phyloP scores from a whole-genome alignment of 2,113 vertebrate species.

The Gnathonemus longibarbis region DNA sequence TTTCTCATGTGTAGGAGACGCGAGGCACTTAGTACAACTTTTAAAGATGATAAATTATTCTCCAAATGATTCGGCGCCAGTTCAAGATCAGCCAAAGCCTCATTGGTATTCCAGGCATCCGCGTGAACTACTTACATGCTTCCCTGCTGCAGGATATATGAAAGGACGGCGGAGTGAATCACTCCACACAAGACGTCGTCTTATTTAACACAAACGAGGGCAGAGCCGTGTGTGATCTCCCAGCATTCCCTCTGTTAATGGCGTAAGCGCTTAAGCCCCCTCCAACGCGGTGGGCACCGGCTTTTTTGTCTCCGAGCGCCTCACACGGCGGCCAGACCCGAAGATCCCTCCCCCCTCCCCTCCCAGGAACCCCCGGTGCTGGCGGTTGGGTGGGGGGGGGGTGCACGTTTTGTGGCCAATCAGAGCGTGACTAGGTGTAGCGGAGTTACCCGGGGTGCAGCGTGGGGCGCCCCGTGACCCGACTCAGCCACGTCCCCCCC shows the following conservation, averaged over 20 bases:
- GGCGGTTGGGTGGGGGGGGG: not conserved
- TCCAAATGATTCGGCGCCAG: slow-evolving; percentile 26
- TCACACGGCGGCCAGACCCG: not conserved
- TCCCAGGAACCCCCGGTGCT: not conserved
- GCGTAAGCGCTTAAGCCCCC: slow-evolving; percentile 20
- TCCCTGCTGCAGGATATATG: not conserved
- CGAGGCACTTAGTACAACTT: not conserved
- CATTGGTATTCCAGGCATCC: slow-evolving; percentile 25
- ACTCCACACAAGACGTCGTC: slow-evolving; percentile 36
- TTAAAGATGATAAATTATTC: slow-evolving; percentile 19
- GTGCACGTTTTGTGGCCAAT: not conserved
- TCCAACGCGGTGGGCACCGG: not conserved
- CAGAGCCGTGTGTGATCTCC: slow-evolving; percentile 16
- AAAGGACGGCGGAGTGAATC: slow-evolving; percentile 23
- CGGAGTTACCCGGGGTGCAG: not conserved
- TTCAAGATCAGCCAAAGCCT: slow-evolving; percentile 19
- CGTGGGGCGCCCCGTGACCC: no score
- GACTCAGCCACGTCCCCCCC: no score
- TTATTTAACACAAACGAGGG: slow-evolving; percentile 27
- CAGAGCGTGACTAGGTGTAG: not conserved
- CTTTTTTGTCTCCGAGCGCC: not conserved
- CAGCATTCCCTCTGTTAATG: slow-evolving; percentile 11
- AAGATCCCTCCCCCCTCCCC: not conserved
- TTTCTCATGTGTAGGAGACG: slow-evolving; percentile 8
- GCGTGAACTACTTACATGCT: slow-evolving; percentile 19